Conservation (phyloP, 1,140 invertebrate genomes). For the Dinothrombium tinctorium region DNA sequence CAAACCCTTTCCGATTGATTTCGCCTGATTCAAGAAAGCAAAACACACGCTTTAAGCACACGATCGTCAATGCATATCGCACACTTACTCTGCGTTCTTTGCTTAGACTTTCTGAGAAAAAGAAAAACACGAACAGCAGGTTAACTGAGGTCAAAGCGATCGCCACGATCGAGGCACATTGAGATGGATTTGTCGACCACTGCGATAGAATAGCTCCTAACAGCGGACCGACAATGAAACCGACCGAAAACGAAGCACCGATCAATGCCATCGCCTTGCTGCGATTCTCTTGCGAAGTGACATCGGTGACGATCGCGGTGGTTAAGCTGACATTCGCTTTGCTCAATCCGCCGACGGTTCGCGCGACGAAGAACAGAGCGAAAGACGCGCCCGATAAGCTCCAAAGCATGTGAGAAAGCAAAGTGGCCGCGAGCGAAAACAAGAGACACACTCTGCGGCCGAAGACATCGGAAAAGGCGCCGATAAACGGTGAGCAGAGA, state of each 20-base stretch:
- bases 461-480: constrained; percentile 82
- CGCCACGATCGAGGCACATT: constrained; percentile 5
- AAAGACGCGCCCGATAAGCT: constrained; percentile 51
- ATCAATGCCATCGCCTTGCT: constrained; percentile 88
- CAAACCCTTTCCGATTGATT: constrained; percentile 35
- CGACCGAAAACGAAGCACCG: constrained; percentile 87
- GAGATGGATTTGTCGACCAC: constrained; percentile 31
- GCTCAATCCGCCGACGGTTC: constrained; percentile 76
- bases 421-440: constrained; percentile 43
- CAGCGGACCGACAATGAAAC: constrained; percentile 82
- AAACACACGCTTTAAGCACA: constrained; percentile 7
- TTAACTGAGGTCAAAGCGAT: constrained; percentile 9
- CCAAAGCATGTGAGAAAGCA: constrained; percentile 11
- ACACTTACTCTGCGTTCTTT: constrained; percentile 29
- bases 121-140: constrained; percentile 6
- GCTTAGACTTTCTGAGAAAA: constrained; percentile 27
- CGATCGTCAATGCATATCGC: neutral
- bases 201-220: constrained; percentile 75
- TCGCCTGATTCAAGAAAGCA: constrained; percentile 31
- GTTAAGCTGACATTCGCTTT: constrained; percentile 89
- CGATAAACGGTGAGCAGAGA: constrained; percentile 72
- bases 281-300: constrained; percentile 48
- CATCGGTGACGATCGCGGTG: constrained; percentile 85
- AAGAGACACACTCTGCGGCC: constrained; percentile 68
- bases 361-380: constrained; percentile 65